These are phyloP conservation scores for Muntiacus reevesi DNA, from an alignment of 2,113 vertebrate species.

Conservation along the genomic window DNA sequence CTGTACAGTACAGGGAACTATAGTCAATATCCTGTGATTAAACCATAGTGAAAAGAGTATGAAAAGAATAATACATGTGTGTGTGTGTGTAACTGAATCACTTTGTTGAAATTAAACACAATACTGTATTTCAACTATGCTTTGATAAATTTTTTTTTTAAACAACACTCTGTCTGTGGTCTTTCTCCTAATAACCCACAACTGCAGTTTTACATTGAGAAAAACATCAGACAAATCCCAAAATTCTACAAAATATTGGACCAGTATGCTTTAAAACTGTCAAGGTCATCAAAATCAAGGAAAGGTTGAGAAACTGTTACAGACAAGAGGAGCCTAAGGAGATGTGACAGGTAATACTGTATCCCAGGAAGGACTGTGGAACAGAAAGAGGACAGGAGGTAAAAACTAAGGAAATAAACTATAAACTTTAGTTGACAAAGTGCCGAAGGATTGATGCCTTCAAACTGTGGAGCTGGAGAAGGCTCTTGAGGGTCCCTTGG, in stretches of 20 bases:
- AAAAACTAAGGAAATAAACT: not conserved
- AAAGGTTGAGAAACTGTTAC: not conserved
- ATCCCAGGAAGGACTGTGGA: not conserved
- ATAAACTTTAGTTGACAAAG: not conserved
- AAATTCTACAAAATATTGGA: not conserved
- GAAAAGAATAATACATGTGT: not conserved
- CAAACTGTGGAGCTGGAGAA: not conserved
- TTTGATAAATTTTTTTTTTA: not conserved
- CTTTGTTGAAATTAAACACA: not conserved
- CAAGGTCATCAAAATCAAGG: not conserved
- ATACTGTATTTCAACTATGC: not conserved
- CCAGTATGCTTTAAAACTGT: not conserved
- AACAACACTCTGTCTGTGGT: not conserved
- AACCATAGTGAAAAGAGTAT: not conserved
- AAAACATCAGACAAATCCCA: not conserved
- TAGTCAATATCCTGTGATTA: not conserved
- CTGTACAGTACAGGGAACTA: not conserved
- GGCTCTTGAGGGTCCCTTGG: not conserved
- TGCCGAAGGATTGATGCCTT: fast-evolving
- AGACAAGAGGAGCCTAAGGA: not conserved
- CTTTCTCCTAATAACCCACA: not conserved
- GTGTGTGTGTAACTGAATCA: not conserved
- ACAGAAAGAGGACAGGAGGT: not conserved
- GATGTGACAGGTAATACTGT: not conserved
- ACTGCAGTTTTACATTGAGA: not conserved